A percentile compares a stretch with the other conserved stretches of the same genome.
Evolutionary conservation across 2,113 vertebrate genomes (phyloP).

Genomic region (Ptyas mucosa): DNA sequence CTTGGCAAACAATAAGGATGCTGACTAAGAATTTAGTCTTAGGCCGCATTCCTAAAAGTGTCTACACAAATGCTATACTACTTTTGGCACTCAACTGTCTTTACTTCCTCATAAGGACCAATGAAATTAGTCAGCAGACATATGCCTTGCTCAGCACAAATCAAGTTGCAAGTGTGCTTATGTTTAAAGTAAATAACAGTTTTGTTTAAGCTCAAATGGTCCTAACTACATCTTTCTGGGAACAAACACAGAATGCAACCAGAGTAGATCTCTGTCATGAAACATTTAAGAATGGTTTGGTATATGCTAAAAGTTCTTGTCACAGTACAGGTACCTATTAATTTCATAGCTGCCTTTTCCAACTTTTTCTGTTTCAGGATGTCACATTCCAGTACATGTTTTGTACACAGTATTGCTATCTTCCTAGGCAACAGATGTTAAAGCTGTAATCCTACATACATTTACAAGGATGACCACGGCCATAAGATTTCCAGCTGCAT

Average conservation of each 20-base stretch:
- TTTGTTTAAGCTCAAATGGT: not conserved
- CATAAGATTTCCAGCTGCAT: not conserved
- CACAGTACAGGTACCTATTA: not conserved
- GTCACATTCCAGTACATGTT: not conserved
- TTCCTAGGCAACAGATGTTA: not conserved
- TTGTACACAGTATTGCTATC: not conserved
- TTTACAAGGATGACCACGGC: not conserved
- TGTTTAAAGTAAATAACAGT: not conserved
- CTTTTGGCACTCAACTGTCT: not conserved
- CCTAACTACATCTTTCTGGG: not conserved
- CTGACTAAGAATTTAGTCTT: not conserved
- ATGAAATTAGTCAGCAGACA: not conserved
- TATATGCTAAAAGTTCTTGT: not conserved
- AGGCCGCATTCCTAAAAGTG: not conserved
- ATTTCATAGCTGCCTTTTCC: not conserved
- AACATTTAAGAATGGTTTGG: not conserved
- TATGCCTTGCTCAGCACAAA: not conserved
- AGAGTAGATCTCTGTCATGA: not conserved
- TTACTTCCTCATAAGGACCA: not conserved
- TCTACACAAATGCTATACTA: not conserved
- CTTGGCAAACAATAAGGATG: not conserved
- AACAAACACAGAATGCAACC: not conserved
- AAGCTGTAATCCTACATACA: not conserved
- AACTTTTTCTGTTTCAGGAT: not conserved
- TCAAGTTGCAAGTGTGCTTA: not conserved